Conservation (phyloP, 1,140 invertebrate genomes). For the Bombus sylvicola region DNA sequence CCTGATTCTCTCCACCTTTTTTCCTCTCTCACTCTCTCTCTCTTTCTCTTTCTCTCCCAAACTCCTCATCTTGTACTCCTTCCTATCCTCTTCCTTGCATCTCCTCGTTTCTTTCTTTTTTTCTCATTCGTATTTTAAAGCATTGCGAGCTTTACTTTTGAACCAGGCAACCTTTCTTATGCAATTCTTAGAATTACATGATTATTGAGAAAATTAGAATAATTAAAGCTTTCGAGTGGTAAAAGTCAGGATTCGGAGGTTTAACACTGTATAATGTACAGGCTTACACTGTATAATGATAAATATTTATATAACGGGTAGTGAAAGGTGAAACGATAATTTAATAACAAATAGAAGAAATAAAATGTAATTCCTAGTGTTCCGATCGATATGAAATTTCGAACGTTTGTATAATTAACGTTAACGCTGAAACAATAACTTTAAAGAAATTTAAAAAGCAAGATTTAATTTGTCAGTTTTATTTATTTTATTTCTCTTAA, state of each 20-base stretch:
- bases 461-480: too few relatives aligned
- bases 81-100: not conserved
- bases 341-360: too few relatives aligned
- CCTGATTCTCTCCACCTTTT: not conserved
- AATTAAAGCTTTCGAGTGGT: not conserved
- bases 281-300: too few relatives aligned
- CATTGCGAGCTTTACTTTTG: not conserved
- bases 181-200: not conserved
- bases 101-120: not conserved
- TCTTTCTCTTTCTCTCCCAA: not conserved
- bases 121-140: not conserved
- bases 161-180: too few relatives aligned
- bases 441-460: not conserved
- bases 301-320: too few relatives aligned
- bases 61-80: conserved; percentile 23
- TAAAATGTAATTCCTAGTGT: too few relatives aligned
- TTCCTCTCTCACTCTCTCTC: not conserved
- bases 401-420: not conserved
- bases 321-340: too few relatives aligned
- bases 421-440: not conserved
- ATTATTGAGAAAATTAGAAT: not conserved
- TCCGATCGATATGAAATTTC: not conserved
- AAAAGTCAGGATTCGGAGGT: not conserved
- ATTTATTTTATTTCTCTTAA: too few relatives aligned
- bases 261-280: too few relatives aligned